phyloP scores from a whole-genome alignment of 2,888 invertebrate genomes.

The Plusia festucae region DNA sequence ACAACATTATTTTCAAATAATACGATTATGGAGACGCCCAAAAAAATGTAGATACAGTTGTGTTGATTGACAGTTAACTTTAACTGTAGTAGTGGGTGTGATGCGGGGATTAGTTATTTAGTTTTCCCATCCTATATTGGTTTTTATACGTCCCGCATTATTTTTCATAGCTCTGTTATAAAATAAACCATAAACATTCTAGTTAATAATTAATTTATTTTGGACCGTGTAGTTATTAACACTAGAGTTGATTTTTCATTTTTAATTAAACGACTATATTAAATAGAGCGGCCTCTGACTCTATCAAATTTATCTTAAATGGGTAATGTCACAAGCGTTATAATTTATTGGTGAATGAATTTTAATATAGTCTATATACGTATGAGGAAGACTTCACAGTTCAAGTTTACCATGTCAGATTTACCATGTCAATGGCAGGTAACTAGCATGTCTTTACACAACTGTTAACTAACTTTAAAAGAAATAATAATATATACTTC shows the following conservation, averaged over 20 bases:
- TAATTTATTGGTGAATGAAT: background rate
- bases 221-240: background rate
- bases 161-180: constrained; percentile 8
- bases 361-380: background rate
- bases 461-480: background rate
- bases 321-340: background rate
- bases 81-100: constrained; percentile 59
- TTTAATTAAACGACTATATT: background rate
- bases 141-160: constrained; percentile 14
- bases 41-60: constrained; percentile 71
- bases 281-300: background rate
- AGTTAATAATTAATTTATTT: background rate
- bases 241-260: background rate
- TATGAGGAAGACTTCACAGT: background rate
- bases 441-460: background rate
- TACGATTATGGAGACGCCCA: constrained; percentile 75
- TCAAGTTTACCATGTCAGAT: background rate
- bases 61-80: constrained; percentile 70
- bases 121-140: constrained; percentile 31
- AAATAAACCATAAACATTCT: constrained; percentile 2
- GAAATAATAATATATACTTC: background rate
- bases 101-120: constrained; percentile 51
- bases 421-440: background rate
- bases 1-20: constrained; percentile 85
- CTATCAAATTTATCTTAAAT: background rate